Evolutionary conservation across 2,113 vertebrate species (phyloP), one percentile per base, ranked within the genome.

Genomic region (Seriola aureovittata): DNA sequence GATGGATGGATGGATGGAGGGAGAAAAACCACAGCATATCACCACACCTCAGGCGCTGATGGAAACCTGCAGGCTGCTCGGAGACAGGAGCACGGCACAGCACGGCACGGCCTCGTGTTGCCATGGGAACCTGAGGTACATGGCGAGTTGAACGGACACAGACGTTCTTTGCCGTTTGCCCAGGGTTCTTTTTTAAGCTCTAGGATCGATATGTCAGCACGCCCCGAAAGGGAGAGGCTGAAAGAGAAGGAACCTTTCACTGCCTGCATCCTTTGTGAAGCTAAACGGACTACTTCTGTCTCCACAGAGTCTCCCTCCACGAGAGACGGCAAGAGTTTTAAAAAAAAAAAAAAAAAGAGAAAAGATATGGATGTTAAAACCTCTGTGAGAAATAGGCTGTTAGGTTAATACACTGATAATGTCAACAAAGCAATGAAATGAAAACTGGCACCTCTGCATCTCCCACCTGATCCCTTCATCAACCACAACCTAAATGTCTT

Each of bases 121-220:
- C 92, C 87, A 94, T 90, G 92, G 93, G 62, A 92, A 94, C 91
- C 29, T 72, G 16, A 70, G 72, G 75, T 85, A 66, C 82, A 83
- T 36, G 52, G 77, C 9, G 32, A 84, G 87, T 25, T 23, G 81
- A 87, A 29, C 3, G 60, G 85, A 85, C 88, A 72, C 69, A 81
- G 69, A 57, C 36, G 79, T 80, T 38, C 82, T 78, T 75, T 59
- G 78, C 55, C 78, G 25, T 79, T 83, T 29, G 81, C 79, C 64
- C 63, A 68, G 86, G 85, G 5, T 8, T 38, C 1, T 38, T 91
- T 60, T 81, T 83, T 88, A 63, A n/a, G 25, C 70, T 44, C 59
- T 44, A 5, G 2, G 84, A 95, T 92, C 86, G 40, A 94, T 88
- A 92, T 50, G 78, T 92, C 78, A 88, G 82, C 71, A 13, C 29